phyloP scores from a whole-genome alignment of 2,797 vertebrate genomes.

The Anas flavirostris region DNA sequence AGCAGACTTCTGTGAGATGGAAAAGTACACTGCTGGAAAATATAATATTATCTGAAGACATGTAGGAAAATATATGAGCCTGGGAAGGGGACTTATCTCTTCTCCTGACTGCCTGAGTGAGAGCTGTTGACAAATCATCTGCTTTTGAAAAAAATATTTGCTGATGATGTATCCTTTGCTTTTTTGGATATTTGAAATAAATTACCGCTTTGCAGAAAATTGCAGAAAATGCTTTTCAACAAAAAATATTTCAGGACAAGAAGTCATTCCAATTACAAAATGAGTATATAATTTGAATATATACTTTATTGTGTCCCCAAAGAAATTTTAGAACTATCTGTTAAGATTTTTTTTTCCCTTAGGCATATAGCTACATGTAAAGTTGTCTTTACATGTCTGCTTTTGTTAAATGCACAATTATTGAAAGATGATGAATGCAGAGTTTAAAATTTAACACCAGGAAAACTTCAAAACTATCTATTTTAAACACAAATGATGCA shows the following conservation, averaged over 20 bases:
- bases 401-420: background rate
- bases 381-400: background rate
- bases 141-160: background rate
- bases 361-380: background rate
- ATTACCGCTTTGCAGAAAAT: background rate
- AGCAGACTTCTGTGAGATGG: background rate
- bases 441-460: background rate
- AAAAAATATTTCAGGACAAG: background rate
- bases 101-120: background rate
- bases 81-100: background rate
- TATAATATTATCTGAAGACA: background rate
- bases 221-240: background rate
- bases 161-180: background rate
- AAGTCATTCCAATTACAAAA: background rate
- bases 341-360: background rate
- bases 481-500: background rate
- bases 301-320: background rate
- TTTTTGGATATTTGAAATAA: conserved; percentile 41
- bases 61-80: background rate
- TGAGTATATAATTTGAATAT: background rate
- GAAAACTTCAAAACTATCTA: background rate
- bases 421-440: background rate
- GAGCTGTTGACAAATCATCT: background rate
- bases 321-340: background rate
- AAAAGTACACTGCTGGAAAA: conserved; percentile 10